Evolutionary conservation across 2,888 invertebrate genomes (phyloP).

Genomic region (Poecilus cupreus): DNA sequence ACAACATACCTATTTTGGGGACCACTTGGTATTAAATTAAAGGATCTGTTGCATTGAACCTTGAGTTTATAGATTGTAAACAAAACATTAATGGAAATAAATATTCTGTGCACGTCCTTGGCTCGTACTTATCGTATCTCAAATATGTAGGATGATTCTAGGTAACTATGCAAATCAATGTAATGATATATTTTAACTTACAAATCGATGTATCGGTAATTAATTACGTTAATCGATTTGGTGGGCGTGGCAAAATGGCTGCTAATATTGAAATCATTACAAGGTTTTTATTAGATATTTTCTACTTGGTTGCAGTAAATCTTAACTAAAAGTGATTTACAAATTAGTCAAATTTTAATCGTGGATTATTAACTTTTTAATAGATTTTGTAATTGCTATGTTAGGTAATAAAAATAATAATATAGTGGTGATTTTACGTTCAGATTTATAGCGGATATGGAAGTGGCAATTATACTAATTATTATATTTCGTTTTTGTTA

Average conservation of each 20-base stretch:
- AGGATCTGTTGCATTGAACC: neutral
- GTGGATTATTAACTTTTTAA: no score
- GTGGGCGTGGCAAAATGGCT: neutral
- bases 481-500: no score
- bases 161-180: constrained; percentile 15
- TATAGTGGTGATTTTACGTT: no score
- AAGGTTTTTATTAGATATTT: neutral
- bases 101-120: constrained; percentile 5
- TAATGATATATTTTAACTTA: constrained; percentile 26
- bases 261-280: constrained; percentile 25
- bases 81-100: constrained; percentile 17
- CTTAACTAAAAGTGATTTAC: neutral
- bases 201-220: constrained; percentile 24
- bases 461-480: no score
- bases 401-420: no score
- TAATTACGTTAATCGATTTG: neutral
- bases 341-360: no score
- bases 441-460: no score
- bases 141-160: constrained; percentile 18
- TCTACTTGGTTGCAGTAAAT: neutral
- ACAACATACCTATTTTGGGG: no score
- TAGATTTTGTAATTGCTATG: no score
- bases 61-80: neutral
- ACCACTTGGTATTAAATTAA: neutral
- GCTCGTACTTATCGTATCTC: neutral